Evolutionary conservation across 2,797 vertebrate species (phyloP).

Genomic region (Potorous gilbertii): DNA sequence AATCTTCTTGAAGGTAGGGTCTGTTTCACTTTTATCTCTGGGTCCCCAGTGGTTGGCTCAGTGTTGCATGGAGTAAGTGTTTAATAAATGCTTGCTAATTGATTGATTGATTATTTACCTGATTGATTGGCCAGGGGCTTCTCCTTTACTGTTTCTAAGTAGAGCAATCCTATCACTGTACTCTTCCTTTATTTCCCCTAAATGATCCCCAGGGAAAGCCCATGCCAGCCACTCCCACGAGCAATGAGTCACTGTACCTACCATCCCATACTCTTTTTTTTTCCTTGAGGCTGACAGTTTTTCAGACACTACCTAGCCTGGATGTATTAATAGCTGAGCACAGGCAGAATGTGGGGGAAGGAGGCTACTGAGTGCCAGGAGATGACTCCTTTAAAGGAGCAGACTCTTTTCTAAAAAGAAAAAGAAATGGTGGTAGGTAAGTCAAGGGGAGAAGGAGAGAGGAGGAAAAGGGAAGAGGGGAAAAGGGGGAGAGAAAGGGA

Average conservation of each 20-base stretch:
- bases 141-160: not conserved
- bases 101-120: not conserved
- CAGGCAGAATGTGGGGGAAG: not conserved
- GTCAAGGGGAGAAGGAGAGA: not conserved
- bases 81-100: not conserved
- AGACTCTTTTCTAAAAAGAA: not conserved
- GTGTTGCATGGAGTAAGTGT: not conserved
- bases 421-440: not conserved
- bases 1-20: not conserved
- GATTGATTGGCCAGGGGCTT: not conserved
- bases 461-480: not conserved
- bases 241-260: not conserved
- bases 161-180: not conserved
- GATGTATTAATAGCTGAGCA: not conserved
- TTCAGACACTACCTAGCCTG: not conserved
- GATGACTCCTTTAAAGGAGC: constrained; percentile 47
- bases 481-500: not conserved
- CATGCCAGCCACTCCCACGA: not conserved
- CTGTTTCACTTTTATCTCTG: not conserved
- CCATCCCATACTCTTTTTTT: not conserved
- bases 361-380: not conserved
- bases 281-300: not conserved
- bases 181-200: not conserved
- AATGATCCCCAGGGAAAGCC: not conserved
- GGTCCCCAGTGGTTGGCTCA: not conserved